Percentiles rank a stretch among this genome's conserved stretches.
Evolutionary conservation across 2,113 vertebrate species (phyloP).

Genomic region (Sinocyclocheilus grahami): DNA sequence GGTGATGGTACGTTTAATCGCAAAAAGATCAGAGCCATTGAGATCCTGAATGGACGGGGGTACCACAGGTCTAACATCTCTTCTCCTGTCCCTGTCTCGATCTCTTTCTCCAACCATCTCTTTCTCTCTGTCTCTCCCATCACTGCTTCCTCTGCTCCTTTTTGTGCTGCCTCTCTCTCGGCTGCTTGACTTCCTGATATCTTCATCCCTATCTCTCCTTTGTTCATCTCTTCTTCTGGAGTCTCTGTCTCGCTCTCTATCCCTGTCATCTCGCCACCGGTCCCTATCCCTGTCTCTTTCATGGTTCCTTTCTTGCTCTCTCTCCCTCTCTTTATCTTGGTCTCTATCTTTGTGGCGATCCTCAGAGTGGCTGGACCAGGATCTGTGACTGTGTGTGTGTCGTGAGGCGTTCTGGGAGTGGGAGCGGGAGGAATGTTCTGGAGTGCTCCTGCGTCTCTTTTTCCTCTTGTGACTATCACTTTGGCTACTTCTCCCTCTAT

Average conservation of each 20-base stretch:
- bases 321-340: slow-evolving; percentile 20
- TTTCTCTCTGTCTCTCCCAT: slow-evolving; percentile 59
- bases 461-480: slow-evolving; percentile 74
- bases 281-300: slow-evolving; percentile 53
- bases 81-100: slow-evolving; percentile 68
- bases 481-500: slow-evolving; percentile 63
- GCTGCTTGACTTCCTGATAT: slow-evolving; percentile 63
- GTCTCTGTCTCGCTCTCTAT: slow-evolving; percentile 62
- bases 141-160: slow-evolving; percentile 64
- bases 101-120: slow-evolving; percentile 54
- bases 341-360: slow-evolving; percentile 59
- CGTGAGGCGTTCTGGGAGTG: slow-evolving; percentile 61
- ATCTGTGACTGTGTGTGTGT: slow-evolving; percentile 56
- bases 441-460: slow-evolving; percentile 66
- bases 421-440: slow-evolving; percentile 57
- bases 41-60: slow-evolving; percentile 93
- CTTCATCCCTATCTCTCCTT: slow-evolving; percentile 65
- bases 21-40: slow-evolving; percentile 88
- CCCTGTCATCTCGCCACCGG: slow-evolving; percentile 55
- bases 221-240: slow-evolving; percentile 60
- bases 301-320: slow-evolving; percentile 65
- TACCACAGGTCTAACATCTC: slow-evolving; percentile 83
- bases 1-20: slow-evolving; percentile 94
- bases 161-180: slow-evolving; percentile 68
- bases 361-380: slow-evolving; percentile 69